Evolutionary conservation across 1,140 invertebrate species (phyloP).

Genomic region (Lepidurus couesii): DNA sequence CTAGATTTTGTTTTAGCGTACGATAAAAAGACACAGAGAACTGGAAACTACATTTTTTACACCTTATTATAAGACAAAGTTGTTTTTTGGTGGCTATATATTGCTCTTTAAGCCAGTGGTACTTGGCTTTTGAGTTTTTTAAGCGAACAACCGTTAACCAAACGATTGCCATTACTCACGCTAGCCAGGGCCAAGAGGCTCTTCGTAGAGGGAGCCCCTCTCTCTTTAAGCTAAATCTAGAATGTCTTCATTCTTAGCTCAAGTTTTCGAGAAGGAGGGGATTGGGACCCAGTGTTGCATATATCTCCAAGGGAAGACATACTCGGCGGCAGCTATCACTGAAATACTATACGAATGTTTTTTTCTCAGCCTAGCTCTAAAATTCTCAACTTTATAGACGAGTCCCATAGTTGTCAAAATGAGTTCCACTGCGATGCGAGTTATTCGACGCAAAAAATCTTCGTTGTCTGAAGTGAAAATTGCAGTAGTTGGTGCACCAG

Average conservation of each 20-base stretch:
- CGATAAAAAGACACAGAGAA: no score
- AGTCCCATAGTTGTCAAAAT: constrained; percentile 39
- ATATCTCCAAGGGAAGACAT: constrained; percentile 25
- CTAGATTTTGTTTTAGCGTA: no score
- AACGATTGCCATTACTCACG: no score
- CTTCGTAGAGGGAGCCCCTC: constrained; percentile 23
- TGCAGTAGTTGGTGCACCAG: constrained; percentile 73
- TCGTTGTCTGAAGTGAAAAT: constrained; percentile 81
- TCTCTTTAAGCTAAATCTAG: constrained; percentile 28
- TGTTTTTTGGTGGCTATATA: no score
- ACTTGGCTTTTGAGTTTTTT: no score
- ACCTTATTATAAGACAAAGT: no score
- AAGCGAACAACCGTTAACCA: no score
- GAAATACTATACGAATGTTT: no score
- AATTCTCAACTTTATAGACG: not conserved
- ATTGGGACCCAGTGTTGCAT: not conserved
- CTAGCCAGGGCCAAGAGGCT: not conserved
- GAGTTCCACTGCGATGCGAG: constrained; percentile 57
- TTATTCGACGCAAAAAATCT: constrained; percentile 79
- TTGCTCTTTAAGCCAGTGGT: no score
- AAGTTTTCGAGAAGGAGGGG: not conserved
- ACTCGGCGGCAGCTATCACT: not conserved
- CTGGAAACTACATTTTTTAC: no score
- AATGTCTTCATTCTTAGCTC: constrained; percentile 31
- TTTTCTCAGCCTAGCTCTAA: not conserved